These are phyloP conservation scores for Ranitomeya imitator DNA, from an alignment of 2,113 vertebrate genomes.

Conservation along the genomic window DNA sequence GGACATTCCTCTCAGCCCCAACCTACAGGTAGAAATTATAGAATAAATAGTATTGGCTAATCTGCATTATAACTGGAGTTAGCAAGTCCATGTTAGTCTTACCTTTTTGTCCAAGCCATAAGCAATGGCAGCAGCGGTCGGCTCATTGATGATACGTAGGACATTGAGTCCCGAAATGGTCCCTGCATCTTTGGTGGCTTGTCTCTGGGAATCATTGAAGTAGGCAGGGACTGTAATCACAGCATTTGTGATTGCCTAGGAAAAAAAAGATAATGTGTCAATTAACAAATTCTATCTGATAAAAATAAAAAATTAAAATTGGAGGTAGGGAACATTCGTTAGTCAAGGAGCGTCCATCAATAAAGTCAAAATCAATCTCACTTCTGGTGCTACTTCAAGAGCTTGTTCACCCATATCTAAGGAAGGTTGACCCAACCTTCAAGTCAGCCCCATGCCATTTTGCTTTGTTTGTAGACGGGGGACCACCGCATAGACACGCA, in stretches of 20 bases:
- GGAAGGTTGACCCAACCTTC: background rate
- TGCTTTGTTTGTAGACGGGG: background rate
- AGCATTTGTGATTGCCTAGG: conserved; percentile 78
- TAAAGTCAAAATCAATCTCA: background rate
- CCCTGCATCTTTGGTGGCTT: conserved; percentile 90
- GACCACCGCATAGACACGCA: background rate
- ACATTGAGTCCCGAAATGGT: conserved; percentile 86
- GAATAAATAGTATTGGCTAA: background rate
- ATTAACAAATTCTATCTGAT: background rate
- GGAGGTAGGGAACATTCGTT: no score
- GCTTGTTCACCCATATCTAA: background rate
- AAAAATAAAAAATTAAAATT: background rate
- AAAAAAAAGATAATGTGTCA: background rate
- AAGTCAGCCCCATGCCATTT: background rate
- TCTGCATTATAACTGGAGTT: background rate
- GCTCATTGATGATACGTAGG: conserved; percentile 89
- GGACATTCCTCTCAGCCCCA: conserved; percentile 83
- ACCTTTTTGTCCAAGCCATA: conserved; percentile 89
- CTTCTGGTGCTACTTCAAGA: background rate
- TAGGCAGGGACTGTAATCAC: conserved; percentile 90
- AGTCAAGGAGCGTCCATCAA: no score
- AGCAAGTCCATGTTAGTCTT: background rate
- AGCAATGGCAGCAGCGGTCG: conserved; percentile 90
- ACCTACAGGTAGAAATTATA: conserved; percentile 65
- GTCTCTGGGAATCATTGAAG: conserved; percentile 90